Base-by-base conservation (phyloP, 2,113 vertebrate species). In the Trichomycterus rosablanca region DNA sequence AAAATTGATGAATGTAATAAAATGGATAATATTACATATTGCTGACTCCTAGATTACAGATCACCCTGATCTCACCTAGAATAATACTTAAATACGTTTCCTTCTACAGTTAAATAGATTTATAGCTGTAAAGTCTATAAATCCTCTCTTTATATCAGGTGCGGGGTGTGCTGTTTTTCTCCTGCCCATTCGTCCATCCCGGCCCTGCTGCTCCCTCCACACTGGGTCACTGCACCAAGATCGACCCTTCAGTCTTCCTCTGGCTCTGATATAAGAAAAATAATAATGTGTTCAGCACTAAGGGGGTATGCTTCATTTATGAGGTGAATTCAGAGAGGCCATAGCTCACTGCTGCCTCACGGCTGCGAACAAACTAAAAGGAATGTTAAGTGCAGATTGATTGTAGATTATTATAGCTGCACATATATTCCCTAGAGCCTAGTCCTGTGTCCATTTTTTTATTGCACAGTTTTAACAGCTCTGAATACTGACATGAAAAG, bases 251-350 rank as follows among this genome's bases (percentile, higher is more conserved):
- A 61, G 68, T 74, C 60, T 43, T 32, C 60, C 37, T 75, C 57
- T 68, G 68, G 24, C n/a, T 67, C 74, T 64, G 59, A 72, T 45
- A 68, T 71, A 56, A 34, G 76, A 81, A 82, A 78, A 82, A 83
- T 78, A 74, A 73, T 78, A 55, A 72, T 82, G 74, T 70, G 70
- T 57, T 72, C 63, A 59, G 32, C 60, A 70, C 75, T 81, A 74
- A 78, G 78, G 69, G 54, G 40, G 59, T 39, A 81, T 81, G 75
- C 73, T 74, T 83, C 75, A 81, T 81, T 83, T 69, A 82, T 55
- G 56, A 63, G 70, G 45, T 63, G 72, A 63, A 81, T 74, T 81
- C 80, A 46, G 58, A 68, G 66, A 69, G 77, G 72, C 55, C 74
- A 80, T 68, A 72, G 60, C 51, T 73, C 77, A 75, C 76, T 44